Conservation (phyloP, 1,140 invertebrate species). For the Panulirus ornatus region DNA sequence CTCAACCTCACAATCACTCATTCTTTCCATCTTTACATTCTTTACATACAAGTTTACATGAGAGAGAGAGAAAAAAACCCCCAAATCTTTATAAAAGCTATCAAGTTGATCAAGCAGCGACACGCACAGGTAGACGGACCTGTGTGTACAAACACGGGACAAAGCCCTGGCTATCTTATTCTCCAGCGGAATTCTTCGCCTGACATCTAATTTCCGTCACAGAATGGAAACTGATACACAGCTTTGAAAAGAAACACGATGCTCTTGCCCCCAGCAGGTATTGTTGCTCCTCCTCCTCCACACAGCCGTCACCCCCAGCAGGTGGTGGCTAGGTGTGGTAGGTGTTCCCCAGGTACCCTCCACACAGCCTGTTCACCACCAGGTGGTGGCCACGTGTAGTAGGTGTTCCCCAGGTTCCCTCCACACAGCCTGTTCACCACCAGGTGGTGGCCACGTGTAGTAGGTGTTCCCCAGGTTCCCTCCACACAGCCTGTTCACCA, state of each 20-base stretch:
- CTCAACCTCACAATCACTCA: background rate
- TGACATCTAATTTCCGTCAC: too few species aligned
- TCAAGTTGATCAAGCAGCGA: background rate
- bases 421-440: background rate
- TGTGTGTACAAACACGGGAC: background rate
- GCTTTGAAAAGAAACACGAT: too few species aligned
- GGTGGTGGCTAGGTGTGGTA: background rate
- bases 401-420: background rate
- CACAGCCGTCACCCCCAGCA: background rate
- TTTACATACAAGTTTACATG: background rate
- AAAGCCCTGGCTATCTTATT: too few species aligned
- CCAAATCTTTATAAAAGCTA: background rate
- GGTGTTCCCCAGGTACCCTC: background rate
- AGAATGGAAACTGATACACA: too few species aligned
- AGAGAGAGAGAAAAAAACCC: slow-evolving; percentile 20
- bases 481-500: background rate
- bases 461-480: background rate
- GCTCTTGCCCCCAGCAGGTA: too few species aligned
- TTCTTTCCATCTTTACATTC: background rate
- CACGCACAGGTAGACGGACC: too few species aligned
- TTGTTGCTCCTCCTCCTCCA: too few species aligned
- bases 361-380: background rate
- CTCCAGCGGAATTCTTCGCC: too few species aligned
- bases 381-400: background rate
- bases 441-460: background rate